phyloP scores from a whole-genome alignment of 2,797 vertebrate species.

The Lutjanus campechanus region DNA sequence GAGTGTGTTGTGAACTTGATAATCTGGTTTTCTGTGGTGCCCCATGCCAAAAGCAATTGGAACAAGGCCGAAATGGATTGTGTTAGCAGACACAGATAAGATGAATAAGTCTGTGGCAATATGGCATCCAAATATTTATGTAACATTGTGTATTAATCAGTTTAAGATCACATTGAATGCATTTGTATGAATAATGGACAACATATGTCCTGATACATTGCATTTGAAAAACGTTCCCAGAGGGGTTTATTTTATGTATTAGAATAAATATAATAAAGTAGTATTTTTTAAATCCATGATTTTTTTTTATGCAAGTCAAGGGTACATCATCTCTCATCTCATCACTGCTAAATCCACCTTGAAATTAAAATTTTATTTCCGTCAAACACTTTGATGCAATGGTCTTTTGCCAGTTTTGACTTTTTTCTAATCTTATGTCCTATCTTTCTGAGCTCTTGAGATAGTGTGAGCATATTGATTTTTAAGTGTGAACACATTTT shows the following conservation, averaged over 20 bases:
- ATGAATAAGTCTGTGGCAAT: conserved; percentile 59
- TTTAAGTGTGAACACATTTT: neutral
- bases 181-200: conserved; percentile 20
- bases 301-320: conserved; percentile 22
- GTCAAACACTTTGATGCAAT: conserved; percentile 14
- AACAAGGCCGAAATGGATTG: conserved; percentile 54
- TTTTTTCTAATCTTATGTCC: conserved; percentile 8
- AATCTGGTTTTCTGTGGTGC: conserved; percentile 56
- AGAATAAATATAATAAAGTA: neutral
- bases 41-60: conserved; percentile 58
- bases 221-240: conserved; percentile 10
- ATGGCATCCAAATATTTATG: conserved; percentile 60
- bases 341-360: conserved; percentile 29
- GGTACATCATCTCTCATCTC: conserved; percentile 1
- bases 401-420: conserved; percentile 24
- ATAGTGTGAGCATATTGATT: conserved; percentile 8
- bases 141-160: conserved; percentile 52
- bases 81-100: conserved; percentile 62
- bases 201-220: neutral
- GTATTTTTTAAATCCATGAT: neutral
- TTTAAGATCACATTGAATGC: conserved; percentile 32
- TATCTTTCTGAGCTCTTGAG: conserved; percentile 7
- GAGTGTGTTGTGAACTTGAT: conserved; percentile 65
- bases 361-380: conserved; percentile 29
- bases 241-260: neutral